phyloP scores from a whole-genome alignment of 2,113 vertebrate species.

The Gymnogyps californianus region DNA sequence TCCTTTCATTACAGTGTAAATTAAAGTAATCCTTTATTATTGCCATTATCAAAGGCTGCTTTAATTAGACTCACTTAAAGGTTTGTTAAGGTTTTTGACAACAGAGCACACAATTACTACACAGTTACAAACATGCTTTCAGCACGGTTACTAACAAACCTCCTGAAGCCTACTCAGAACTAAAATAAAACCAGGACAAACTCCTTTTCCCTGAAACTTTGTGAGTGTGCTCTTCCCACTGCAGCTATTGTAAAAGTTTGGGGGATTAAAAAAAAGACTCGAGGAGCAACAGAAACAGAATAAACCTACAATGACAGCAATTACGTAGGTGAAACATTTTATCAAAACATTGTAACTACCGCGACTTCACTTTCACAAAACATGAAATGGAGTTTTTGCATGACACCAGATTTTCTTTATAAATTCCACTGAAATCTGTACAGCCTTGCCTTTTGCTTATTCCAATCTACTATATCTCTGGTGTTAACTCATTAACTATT shows the following conservation, averaged over 20 bases:
- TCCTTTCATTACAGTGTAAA: conserved; percentile 33
- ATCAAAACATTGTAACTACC: not conserved
- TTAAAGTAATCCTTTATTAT: conserved; percentile 59
- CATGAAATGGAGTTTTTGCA: not conserved
- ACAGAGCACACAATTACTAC: not conserved
- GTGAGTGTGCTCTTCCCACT: not conserved
- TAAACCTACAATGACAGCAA: not conserved
- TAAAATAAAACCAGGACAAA: not conserved
- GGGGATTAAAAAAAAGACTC: not conserved
- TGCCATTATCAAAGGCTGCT: conserved; percentile 42
- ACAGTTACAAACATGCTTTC: not conserved
- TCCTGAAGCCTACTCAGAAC: not conserved
- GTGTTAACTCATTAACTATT: not conserved
- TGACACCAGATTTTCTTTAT: not conserved
- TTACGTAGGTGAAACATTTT: not conserved
- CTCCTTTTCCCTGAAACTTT: not conserved
- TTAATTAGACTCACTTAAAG: conserved; percentile 20
- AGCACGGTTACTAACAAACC: not conserved
- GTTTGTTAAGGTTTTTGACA: conserved; percentile 44
- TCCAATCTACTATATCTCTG: not conserved
- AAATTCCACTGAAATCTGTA: not conserved
- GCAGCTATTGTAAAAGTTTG: not conserved
- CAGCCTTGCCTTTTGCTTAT: not conserved
- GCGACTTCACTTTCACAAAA: not conserved
- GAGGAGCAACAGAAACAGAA: not conserved